phyloP scores from a whole-genome alignment of 2,797 vertebrate species.

The Hydrolagus colliei region DNA sequence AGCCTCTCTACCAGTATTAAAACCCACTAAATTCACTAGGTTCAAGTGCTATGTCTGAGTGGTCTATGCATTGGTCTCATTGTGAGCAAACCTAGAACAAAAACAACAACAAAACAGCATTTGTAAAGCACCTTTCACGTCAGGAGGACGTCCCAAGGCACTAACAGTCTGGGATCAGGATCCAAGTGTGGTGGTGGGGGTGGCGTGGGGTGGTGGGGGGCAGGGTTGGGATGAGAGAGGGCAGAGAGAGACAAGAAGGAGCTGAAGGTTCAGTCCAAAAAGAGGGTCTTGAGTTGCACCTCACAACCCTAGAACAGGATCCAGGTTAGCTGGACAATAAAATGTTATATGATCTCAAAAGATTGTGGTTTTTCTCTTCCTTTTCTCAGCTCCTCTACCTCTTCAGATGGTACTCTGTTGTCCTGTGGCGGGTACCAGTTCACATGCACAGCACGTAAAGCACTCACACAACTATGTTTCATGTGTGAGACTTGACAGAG shows the following conservation, averaged over 20 bases:
- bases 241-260: no score
- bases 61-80: not conserved
- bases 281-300: no score
- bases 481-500: no score
- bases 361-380: not conserved
- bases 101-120: not conserved
- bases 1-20: not conserved
- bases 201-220: no score
- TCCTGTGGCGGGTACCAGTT: not conserved
- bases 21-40: not conserved
- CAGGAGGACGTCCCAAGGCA: no score
- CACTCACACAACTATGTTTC: no score
- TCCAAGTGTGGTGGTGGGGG: no score
- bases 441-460: no score
- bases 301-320: not conserved
- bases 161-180: no score
- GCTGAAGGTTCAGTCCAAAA: no score
- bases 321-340: not conserved
- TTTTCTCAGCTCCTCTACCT: slow-evolving; percentile 33
- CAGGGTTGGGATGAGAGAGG: no score
- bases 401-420: not conserved
- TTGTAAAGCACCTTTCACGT: no score
- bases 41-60: not conserved
- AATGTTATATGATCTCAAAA: not conserved
- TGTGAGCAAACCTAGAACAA: not conserved